phyloP scores from a whole-genome alignment of 2,797 vertebrate species.

The Clarias pachynema region DNA sequence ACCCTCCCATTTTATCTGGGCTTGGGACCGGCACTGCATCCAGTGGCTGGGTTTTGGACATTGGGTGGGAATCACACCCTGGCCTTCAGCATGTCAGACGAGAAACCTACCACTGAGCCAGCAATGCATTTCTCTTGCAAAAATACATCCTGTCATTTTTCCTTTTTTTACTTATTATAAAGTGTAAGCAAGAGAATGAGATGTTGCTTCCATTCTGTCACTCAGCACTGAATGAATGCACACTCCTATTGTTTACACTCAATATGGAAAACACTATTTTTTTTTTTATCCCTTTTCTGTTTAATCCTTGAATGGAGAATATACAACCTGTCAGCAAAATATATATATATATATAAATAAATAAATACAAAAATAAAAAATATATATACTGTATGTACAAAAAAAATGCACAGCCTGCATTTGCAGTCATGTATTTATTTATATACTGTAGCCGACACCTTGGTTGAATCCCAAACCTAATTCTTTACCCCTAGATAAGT shows the following conservation, averaged over 20 bases:
- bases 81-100: too few relatives aligned
- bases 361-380: background rate
- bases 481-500: background rate
- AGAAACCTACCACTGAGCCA: too few relatives aligned
- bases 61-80: too few relatives aligned
- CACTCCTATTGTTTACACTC: conserved; percentile 68
- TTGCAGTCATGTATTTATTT: background rate
- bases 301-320: background rate
- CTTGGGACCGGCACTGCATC: too few relatives aligned
- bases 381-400: background rate
- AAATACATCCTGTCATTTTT: too few relatives aligned
- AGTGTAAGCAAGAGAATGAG: background rate
- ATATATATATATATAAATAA: background rate
- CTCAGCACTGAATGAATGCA: conserved; percentile 49
- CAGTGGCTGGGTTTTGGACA: too few relatives aligned
- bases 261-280: conserved; percentile 18
- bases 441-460: background rate
- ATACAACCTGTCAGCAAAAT: background rate
- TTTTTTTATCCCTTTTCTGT: background rate
- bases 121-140: background rate
- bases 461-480: background rate
- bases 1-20: too few relatives aligned
- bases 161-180: background rate
- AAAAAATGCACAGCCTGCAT: too few relatives aligned
- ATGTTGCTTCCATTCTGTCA: background rate